Conservation (phyloP, 1,140 invertebrate species). For the Gonatopus flavifemur region DNA sequence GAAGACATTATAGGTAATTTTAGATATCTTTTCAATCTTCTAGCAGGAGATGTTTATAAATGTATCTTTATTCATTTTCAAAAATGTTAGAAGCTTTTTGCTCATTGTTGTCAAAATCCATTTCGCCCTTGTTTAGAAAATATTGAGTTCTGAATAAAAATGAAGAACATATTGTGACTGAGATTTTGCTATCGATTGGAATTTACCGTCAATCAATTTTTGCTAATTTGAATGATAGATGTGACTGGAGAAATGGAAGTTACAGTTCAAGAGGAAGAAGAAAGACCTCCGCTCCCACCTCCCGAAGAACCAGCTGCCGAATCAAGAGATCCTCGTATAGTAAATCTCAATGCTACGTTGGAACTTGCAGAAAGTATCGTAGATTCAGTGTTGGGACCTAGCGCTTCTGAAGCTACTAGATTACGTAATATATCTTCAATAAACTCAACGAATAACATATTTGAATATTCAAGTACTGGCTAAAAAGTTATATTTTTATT, state of each 20-base stretch:
- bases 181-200: too few species aligned
- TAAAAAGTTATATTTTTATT: slow-evolving; percentile 5
- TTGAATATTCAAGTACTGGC: not conserved
- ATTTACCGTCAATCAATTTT: too few species aligned
- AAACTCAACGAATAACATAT: slow-evolving; percentile 1
- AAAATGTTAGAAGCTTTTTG: too few species aligned
- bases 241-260: slow-evolving; percentile 55
- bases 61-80: not conserved
- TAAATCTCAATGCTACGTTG: slow-evolving; percentile 36
- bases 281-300: slow-evolving; percentile 35
- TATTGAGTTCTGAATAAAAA: too few species aligned
- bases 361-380: slow-evolving; percentile 51
- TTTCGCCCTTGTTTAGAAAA: too few species aligned
- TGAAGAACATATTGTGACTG: too few species aligned
- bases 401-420: slow-evolving; percentile 40
- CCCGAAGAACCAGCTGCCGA: slow-evolving; percentile 38
- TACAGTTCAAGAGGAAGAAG: slow-evolving; percentile 49
- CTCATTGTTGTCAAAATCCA: too few species aligned
- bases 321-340: slow-evolving; percentile 32
- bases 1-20: slow-evolving; percentile 47
- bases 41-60: too few species aligned
- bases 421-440: slow-evolving; percentile 32
- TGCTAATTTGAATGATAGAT: too few species aligned
- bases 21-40: too few species aligned
- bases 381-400: slow-evolving; percentile 45